These are phyloP conservation scores for Vicugna pacos DNA, from an alignment of 2,113 vertebrate species.

Conservation along the genomic window DNA sequence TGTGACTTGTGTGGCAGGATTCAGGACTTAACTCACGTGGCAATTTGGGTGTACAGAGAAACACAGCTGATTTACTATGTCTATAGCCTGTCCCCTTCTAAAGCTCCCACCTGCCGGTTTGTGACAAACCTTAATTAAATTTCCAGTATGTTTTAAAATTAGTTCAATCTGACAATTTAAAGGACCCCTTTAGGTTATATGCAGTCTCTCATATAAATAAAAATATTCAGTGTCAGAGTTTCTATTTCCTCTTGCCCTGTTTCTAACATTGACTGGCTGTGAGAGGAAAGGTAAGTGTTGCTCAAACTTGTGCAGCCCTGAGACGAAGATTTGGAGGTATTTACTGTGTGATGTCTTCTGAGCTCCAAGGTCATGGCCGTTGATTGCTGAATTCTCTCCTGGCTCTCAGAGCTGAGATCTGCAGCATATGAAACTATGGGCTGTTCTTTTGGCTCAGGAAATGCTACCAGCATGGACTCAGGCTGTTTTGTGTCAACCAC, in stretches of 20 bases:
- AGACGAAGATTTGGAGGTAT: not conserved
- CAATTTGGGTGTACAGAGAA: not conserved
- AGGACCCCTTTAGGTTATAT: not conserved
- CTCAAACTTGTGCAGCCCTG: not conserved
- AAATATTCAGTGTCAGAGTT: not conserved
- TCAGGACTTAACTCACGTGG: not conserved
- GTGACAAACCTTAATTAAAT: not conserved
- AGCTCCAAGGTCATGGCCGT: not conserved
- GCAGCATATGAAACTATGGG: not conserved
- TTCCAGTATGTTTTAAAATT: slow-evolving; percentile 40
- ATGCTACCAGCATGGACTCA: not conserved
- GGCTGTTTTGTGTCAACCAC: not conserved
- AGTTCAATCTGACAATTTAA: not conserved
- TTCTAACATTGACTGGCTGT: not conserved
- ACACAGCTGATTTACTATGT: not conserved
- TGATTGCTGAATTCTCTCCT: not conserved
- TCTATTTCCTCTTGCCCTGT: not conserved
- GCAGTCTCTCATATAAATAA: not conserved
- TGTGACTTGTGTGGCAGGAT: not conserved
- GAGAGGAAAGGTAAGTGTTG: not conserved
- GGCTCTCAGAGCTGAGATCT: not conserved
- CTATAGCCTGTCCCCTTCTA: not conserved
- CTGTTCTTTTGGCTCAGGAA: not conserved
- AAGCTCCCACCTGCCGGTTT: not conserved
- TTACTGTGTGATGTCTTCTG: not conserved